Base-by-base conservation (phyloP, 2,797 vertebrate genomes). In the Bovichtus diacanthus region DNA sequence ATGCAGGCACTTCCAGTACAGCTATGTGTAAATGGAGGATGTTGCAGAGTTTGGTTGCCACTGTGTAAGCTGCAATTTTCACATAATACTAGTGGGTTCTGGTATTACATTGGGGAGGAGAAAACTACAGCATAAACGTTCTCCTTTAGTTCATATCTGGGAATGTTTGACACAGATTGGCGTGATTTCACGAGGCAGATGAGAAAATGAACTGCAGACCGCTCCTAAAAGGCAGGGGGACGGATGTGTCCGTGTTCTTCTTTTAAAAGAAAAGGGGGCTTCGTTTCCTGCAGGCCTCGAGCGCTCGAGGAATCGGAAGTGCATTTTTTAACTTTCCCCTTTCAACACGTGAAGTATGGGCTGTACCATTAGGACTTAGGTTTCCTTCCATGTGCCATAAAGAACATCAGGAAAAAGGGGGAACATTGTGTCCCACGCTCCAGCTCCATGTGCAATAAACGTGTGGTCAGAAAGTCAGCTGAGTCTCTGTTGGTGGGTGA, bases 111-210 rank as follows among this genome's bases (percentile, higher is more conserved):
- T 34, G n/a, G 47, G 9, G 69, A 50, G 9, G 25, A 36, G 47
- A 38, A 74, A 81, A 81, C 55, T 63, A 68, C 41, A 43, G 51
- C n/a, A 54, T 74, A 70, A 69, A 53, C 8, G 36, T 27, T 47
- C 61, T 59, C 53, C 27, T 63, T 38, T 55, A 18, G 46, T 66
- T 73, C 58, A 80, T 78, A 25, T 80, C 83, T 76, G 81, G 46
- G 49, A 69, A 78, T 72, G 77, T 84, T 80, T 76, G 85, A 85
- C 86, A 84, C 81, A 83, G 70, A 77, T 74, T 78, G 66, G 50
- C 2, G n/a, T 31, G 31, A 31, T 31, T 31, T 31, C 31, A 6
- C 31, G 27, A 27, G 27, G 27, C 27, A 27, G 27, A n/a, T n/a
- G n/a, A n/a, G n/a, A n/a, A n/a, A n/a, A 27, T 27, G 27, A 27